Base-by-base conservation (phyloP, 2,888 invertebrate genomes). In the Thecophora atra region DNA sequence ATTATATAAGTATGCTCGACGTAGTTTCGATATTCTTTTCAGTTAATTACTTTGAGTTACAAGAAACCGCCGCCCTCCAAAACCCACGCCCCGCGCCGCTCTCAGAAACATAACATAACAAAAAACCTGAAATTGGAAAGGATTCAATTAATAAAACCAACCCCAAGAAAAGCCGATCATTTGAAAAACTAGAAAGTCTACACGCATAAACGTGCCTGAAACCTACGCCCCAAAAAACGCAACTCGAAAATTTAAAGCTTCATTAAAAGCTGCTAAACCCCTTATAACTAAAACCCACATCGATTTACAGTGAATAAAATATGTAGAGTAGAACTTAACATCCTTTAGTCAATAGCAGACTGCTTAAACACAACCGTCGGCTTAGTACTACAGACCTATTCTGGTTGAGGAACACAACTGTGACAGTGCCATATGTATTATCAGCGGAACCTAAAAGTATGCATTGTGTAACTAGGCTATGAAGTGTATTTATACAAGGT, bases 1-100 rank as follows among this genome's bases (percentile, higher is more conserved):
- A 86, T 86, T 87, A 86, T 86, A 86, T 87, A 87, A 87, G 87
- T 87, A 87, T 87, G 86, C 80, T 83, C 81, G 80, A 80, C 82
- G 84, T 84, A 82, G 77, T 82, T 83, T 82, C 81, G 72, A 80
- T 80, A 84, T 79, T 78, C 77, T 63, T 82, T 81, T 70, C 47
- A 72, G 68, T 75, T 74, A 60, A 54, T 73, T 75, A 72, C 52
- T 63, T 76, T 76, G 70, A 73, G 75, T 76, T 76, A n/a, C 30
- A 63, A 17, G 19, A 67, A 21, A 3, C 56, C 56, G 37, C 68
- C 17, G 21, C 15, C 26, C 28, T 5, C 47, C 47, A 11, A 47
- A 15, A 44, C 7, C 44, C 13, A 13, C 44, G 44, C 47, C 47
- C 47, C 47, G 37, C 37, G 7, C 37, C 37, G 37, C 37, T 11